Conservation (phyloP, 2,888 invertebrate species). For the Ormyrus labotus region DNA sequence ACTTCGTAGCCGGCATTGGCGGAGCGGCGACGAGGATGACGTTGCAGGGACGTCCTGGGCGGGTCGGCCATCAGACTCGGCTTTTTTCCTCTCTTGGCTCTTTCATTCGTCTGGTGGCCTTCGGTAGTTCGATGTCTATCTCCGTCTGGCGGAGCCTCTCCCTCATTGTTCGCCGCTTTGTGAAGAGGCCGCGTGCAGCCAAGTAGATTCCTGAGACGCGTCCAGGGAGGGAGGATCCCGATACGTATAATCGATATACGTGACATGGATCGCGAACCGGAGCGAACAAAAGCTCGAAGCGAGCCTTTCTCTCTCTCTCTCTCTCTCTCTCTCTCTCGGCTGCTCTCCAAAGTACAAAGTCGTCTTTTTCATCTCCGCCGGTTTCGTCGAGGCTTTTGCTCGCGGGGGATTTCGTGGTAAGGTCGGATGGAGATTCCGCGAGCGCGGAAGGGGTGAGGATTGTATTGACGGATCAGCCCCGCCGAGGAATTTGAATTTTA, state of each 20-base stretch:
- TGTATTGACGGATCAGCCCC: neutral
- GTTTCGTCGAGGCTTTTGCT: neutral
- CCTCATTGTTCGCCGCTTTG: slow-evolving; percentile 66
- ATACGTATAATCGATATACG: slow-evolving; percentile 61
- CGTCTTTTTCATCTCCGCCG: neutral
- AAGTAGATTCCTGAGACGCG: slow-evolving; percentile 52
- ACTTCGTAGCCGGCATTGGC: slow-evolving; percentile 22
- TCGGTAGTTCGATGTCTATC: slow-evolving; percentile 59
- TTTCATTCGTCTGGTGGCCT: slow-evolving; percentile 49
- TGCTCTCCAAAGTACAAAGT: neutral
- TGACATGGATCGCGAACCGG: slow-evolving; percentile 60
- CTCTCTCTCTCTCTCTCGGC: slow-evolving; percentile 18
- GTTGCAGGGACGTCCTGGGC: slow-evolving; percentile 73
- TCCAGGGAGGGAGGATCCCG: slow-evolving; percentile 10
- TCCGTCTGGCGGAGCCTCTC: slow-evolving; percentile 44
- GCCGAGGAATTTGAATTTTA: neutral
- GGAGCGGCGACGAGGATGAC: slow-evolving; percentile 68
- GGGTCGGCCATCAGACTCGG: slow-evolving; percentile 70
- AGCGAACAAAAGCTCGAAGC: slow-evolving; percentile 51
- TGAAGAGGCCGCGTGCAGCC: slow-evolving; percentile 55
- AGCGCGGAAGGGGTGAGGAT: neutral
- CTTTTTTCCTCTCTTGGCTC: slow-evolving; percentile 58
- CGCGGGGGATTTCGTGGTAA: neutral
- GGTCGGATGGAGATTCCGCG: neutral
- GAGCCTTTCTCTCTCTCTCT: slow-evolving; percentile 12